Evolutionary conservation across 2,797 vertebrate species (phyloP), one percentile per base, ranked within the genome.

Genomic region (Sitta carolinensis): DNA sequence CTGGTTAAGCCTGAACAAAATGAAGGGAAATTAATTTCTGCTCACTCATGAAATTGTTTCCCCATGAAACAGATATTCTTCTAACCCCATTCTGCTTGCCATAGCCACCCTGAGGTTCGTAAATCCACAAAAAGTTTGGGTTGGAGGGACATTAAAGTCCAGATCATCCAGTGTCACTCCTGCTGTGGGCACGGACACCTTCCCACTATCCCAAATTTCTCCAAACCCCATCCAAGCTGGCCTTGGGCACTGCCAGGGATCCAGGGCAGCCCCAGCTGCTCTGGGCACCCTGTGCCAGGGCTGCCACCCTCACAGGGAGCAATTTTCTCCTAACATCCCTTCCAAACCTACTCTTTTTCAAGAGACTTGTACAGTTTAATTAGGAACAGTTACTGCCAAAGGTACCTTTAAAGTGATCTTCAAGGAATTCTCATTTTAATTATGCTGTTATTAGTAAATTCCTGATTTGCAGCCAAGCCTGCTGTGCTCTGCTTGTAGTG

Each of bases 341-440:
- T 47, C 45, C 14, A 34, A 64, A 58, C 18, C 51, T 12, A 2
- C 58, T 47, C n/a, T 34, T 38, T 26, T 26, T 13, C 27, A 17
- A 79, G 18, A 63, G 52, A 43, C n/a, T 70, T 61, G 15, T 52
- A 94, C 18, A 4, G 10, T 81, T 87, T 87, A 83, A 85, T 95
- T 89, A 72, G 61, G 26, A 95, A 18, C 61, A 62, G 68, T 45
- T 54, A 34, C 78, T 64, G 73, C 70, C 90, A 78, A 85, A 84
- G 43, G 50, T 92, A 80, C 54, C 48, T 93, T 79, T 48, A 67
- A 85, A 68, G n/a, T 34, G 34, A 61, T 91, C 68, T 80, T 94
- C 50, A 45, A 92, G 72, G 68, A 93, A 83, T 85, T 92, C 63
- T 85, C 38, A 2, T 64, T 94, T 89, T 83, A 92, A 89, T 93